A percentile compares a stretch with the other conserved stretches of the same genome.
phyloP scores from a whole-genome alignment of 2,797 vertebrate species.

The Urocyon cinereoargenteus region DNA sequence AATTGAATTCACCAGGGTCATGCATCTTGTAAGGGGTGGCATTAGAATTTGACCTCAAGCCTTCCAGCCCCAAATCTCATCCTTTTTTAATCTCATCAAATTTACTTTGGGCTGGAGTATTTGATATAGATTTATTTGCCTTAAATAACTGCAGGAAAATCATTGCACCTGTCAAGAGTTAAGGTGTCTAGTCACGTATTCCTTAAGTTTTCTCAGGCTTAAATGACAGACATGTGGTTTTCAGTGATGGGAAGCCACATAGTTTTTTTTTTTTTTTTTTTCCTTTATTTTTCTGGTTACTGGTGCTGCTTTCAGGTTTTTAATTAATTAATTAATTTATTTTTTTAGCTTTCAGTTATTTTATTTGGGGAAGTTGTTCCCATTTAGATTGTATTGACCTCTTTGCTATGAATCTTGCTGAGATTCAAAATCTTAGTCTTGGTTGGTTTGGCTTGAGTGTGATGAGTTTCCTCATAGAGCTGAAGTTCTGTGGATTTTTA shows the following conservation, averaged over 20 bases:
- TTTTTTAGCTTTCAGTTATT: neutral
- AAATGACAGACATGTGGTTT: neutral
- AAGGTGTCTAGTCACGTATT: neutral
- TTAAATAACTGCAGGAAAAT: constrained; percentile 10
- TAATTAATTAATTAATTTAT: too few species aligned
- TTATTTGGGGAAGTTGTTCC: neutral
- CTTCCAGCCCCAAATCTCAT: neutral
- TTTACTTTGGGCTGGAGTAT: neutral
- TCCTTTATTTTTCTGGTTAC: neutral
- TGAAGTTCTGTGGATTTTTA: neutral
- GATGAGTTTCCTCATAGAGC: neutral
- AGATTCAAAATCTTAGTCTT: neutral
- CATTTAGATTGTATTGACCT: neutral
- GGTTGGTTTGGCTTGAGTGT: neutral
- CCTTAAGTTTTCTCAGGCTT: constrained; percentile 47
- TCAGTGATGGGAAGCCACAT: neutral
- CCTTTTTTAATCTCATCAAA: neutral
- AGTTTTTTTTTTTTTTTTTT: neutral
- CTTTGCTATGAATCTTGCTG: constrained; percentile 1
- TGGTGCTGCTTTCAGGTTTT: neutral
- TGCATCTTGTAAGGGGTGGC: neutral
- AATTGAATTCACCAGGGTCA: neutral
- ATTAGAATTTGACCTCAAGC: neutral
- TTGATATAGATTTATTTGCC: neutral
- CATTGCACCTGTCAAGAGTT: neutral